These are phyloP conservation scores for Alcis repandata DNA, from an alignment of 2,888 invertebrate species.

Conservation along the genomic window DNA sequence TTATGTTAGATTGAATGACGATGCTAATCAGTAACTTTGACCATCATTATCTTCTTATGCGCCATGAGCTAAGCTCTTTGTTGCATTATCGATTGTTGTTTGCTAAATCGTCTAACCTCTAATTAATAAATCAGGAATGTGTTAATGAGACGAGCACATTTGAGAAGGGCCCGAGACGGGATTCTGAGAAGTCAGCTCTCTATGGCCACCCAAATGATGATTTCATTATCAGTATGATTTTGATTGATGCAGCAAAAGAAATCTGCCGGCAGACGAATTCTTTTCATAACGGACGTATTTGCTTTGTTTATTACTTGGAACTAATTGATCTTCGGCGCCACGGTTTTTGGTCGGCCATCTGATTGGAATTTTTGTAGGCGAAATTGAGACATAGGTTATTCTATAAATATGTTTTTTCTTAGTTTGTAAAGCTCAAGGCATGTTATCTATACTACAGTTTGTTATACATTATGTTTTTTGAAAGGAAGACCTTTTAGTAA, in stretches of 20 bases:
- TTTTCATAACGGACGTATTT: slow-evolving; percentile 79
- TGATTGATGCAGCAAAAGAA: slow-evolving; percentile 85
- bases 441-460: background rate
- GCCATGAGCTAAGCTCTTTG: slow-evolving; percentile 16
- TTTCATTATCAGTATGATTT: slow-evolving; percentile 87
- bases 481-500: too few relatives aligned
- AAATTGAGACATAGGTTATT: slow-evolving; percentile 38
- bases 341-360: slow-evolving; percentile 69
- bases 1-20: too few relatives aligned
- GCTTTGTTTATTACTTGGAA: slow-evolving; percentile 84
- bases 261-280: slow-evolving; percentile 78
- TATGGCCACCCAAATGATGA: slow-evolving; percentile 87
- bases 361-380: slow-evolving; percentile 36
- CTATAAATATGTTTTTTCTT: slow-evolving; percentile 10
- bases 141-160: slow-evolving; percentile 78
- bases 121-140: slow-evolving; percentile 86
- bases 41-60: background rate
- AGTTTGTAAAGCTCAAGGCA: background rate
- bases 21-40: background rate
- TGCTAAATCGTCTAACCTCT: slow-evolving; percentile 63
- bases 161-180: slow-evolving; percentile 61
- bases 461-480: too few relatives aligned
- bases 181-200: slow-evolving; percentile 79
- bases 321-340: slow-evolving; percentile 84
- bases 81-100: slow-evolving; percentile 34